Evolutionary conservation across 2,888 invertebrate species (phyloP).

Genomic region (Trypoxylon attenuatum): DNA sequence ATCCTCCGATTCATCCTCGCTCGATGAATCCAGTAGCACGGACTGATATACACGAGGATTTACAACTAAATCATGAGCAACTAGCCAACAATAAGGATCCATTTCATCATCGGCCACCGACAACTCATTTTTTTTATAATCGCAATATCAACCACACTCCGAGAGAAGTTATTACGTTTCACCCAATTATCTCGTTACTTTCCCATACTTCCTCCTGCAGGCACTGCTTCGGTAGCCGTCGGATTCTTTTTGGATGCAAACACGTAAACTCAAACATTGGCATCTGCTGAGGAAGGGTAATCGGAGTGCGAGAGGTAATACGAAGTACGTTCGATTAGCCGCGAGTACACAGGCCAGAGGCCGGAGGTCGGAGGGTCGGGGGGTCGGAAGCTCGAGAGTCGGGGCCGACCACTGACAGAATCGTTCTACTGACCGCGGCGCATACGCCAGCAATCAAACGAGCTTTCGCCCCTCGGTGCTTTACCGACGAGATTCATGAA

Average conservation of each 20-base stretch:
- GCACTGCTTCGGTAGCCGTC: no score
- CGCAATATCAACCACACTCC: background rate
- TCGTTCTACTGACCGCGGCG: constrained; percentile 55
- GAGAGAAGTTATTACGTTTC: background rate
- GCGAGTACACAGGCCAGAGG: constrained; percentile 23
- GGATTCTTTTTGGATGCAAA: background rate
- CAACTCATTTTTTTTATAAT: constrained; percentile 4
- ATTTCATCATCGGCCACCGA: background rate
- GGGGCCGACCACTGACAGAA: constrained; percentile 55
- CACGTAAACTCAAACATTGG: constrained; percentile 17
- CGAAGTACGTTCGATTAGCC: constrained; percentile 31
- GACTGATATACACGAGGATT: no score
- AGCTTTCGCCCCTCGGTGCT: constrained; percentile 13
- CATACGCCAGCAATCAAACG: constrained; percentile 38
- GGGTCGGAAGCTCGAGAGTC: constrained; percentile 25
- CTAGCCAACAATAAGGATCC: no score
- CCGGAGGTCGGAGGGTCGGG: no score
- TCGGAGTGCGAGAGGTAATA: background rate
- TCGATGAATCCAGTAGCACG: no score
- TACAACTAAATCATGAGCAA: no score
- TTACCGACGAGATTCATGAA: constrained; percentile 32
- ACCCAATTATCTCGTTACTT: background rate
- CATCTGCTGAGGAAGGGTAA: background rate
- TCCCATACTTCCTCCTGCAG: background rate
- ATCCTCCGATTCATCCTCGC: constrained; percentile 27